Evolutionary conservation across 2,797 vertebrate genomes (phyloP).

Genomic region (Sebastes minor): DNA sequence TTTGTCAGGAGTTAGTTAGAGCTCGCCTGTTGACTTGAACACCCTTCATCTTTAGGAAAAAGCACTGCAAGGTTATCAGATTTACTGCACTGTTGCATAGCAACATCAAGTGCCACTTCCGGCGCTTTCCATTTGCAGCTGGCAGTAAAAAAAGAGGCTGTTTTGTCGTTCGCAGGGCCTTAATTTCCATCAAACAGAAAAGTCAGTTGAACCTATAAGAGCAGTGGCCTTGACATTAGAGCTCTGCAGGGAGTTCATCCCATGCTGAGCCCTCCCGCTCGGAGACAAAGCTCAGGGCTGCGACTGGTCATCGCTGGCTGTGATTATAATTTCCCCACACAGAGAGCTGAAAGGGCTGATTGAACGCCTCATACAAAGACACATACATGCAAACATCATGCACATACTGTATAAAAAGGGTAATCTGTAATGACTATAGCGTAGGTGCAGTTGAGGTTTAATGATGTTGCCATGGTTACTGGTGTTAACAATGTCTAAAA

Average conservation of each 20-base stretch:
- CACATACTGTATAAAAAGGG: neutral
- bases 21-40: neutral
- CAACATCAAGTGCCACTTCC: conserved; percentile 33
- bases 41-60: conserved; percentile 3
- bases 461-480: conserved; percentile 32
- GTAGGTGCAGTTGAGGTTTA: neutral
- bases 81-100: conserved; percentile 37
- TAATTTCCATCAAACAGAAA: conserved; percentile 43
- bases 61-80: conserved; percentile 2
- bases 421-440: neutral
- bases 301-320: conserved; percentile 23
- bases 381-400: neutral
- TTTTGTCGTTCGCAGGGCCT: conserved; percentile 22
- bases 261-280: conserved; percentile 37
- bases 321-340: conserved; percentile 27
- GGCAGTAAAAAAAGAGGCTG: neutral
- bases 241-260: conserved; percentile 39
- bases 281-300: conserved; percentile 26
- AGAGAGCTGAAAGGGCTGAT: conserved; percentile 15
- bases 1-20: neutral
- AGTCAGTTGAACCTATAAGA: neutral
- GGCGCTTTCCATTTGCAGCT: conserved; percentile 16
- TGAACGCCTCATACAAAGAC: neutral
- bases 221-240: conserved; percentile 45
- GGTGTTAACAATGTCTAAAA: conserved; percentile 23